These are phyloP conservation scores for Papilio polytes DNA, from an alignment of 1,140 invertebrate species.

Conservation along the genomic window DNA sequence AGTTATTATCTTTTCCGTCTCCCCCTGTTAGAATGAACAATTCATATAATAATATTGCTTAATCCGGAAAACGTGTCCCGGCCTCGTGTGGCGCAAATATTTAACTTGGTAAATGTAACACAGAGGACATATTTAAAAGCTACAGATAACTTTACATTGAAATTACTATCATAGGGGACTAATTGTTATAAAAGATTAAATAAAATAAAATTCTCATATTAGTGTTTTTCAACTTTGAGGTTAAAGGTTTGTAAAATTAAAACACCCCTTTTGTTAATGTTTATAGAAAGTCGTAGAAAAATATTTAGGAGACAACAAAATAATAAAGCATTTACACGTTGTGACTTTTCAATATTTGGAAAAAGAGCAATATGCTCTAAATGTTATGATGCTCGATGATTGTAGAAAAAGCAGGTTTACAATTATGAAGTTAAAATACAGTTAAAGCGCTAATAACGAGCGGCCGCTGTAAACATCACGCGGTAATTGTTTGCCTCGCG, in stretches of 20 bases:
- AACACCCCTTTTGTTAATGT: no score
- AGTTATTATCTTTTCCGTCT: constrained; percentile 5
- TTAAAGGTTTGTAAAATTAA: no score
- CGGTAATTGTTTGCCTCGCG: constrained; percentile 26
- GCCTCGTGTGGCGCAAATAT: neutral
- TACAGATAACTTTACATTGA: neutral
- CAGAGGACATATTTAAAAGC: neutral
- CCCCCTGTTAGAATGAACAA: constrained; percentile 12
- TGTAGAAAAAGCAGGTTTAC: neutral
- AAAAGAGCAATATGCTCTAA: neutral
- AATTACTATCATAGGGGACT: neutral
- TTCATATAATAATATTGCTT: constrained; percentile 9
- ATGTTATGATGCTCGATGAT: neutral
- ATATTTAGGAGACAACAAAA: neutral
- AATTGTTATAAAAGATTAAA: no score
- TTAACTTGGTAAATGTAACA: neutral
- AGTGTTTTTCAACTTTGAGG: no score
- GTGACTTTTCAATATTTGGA: no score
- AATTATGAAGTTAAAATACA: constrained; percentile 22
- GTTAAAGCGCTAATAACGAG: constrained; percentile 19
- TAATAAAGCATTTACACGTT: no score
- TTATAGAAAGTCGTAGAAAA: neutral
- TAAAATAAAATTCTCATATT: no score
- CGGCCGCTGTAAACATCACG: constrained; percentile 24
- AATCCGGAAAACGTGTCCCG: constrained; percentile 17